Conservation (phyloP, 2,888 invertebrate species). For the Acanthosepion esculentum region DNA sequence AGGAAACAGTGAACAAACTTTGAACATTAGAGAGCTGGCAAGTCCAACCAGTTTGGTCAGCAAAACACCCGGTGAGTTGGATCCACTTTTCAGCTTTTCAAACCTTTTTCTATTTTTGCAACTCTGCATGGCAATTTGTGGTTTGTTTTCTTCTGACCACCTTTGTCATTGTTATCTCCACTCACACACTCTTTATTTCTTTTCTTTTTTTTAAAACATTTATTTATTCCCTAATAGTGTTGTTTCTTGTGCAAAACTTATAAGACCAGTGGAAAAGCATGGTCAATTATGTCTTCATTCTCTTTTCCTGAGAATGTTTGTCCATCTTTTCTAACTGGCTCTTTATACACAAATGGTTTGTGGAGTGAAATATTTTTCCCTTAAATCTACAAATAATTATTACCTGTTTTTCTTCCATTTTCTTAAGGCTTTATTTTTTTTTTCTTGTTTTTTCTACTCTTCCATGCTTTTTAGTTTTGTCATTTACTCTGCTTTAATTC, state of each 20-base stretch:
- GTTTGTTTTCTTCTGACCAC: not conserved
- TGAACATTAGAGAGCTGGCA: not conserved
- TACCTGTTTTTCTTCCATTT: not conserved
- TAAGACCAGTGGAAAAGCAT: too few species aligned
- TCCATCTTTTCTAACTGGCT: too few species aligned
- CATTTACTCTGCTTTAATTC: too few species aligned
- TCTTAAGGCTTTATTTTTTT: not conserved
- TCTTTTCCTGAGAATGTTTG: too few species aligned
- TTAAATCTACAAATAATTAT: not conserved
- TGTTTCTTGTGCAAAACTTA: too few species aligned
- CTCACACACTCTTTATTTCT: not conserved
- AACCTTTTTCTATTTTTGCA: not conserved
- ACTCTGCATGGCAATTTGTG: not conserved
- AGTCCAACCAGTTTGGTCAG: not conserved
- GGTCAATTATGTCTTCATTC: too few species aligned
- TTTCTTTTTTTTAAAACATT: not conserved
- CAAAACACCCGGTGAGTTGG: slow-evolving; percentile 45
- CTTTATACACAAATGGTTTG: too few species aligned
- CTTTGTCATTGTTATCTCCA: not conserved
- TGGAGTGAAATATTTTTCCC: not conserved
- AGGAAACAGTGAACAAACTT: slow-evolving; percentile 36
- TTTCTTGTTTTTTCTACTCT: not conserved
- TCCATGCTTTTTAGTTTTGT: not conserved
- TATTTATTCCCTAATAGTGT: not conserved
- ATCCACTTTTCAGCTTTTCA: slow-evolving; percentile 19